phyloP scores from a whole-genome alignment of 2,888 invertebrate species.

The Elysia crispata region DNA sequence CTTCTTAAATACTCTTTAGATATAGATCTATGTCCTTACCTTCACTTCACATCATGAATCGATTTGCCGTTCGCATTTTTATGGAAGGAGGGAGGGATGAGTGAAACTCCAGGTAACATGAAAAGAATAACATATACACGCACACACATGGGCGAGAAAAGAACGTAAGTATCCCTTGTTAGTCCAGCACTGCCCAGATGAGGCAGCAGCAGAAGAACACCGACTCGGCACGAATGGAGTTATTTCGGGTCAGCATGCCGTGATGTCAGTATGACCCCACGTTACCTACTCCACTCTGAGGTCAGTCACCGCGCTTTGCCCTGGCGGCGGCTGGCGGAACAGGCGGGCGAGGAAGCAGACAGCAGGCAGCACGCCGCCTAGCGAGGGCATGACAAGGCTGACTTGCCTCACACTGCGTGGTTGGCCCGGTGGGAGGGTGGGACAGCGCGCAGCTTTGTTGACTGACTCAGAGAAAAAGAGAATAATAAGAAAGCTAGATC shows the following conservation, averaged over 20 bases:
- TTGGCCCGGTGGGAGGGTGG: too few relatives aligned
- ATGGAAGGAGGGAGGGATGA: background rate
- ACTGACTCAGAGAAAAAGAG: too few relatives aligned
- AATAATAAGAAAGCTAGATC: too few relatives aligned
- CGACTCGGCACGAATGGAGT: conserved; percentile 43
- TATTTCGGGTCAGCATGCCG: conserved; percentile 55
- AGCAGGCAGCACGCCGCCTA: conserved; percentile 4
- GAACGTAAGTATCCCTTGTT: conserved; percentile 26
- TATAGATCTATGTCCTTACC: too few relatives aligned
- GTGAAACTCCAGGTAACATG: background rate
- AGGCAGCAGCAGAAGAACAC: conserved; percentile 2
- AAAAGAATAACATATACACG: background rate
- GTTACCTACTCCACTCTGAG: conserved; percentile 53
- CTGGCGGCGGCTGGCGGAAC: conserved; percentile 33
- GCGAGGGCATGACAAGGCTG: too few relatives aligned
- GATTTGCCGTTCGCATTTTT: too few relatives aligned
- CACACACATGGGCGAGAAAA: conserved; percentile 1
- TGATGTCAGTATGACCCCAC: conserved; percentile 54
- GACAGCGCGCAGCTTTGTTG: too few relatives aligned
- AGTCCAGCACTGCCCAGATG: background rate
- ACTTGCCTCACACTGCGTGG: too few relatives aligned
- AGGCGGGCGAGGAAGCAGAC: conserved; percentile 33
- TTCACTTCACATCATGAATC: too few relatives aligned
- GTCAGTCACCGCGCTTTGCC: conserved; percentile 53
- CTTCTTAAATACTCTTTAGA: too few relatives aligned